These are phyloP conservation scores for Notodonta ziczac DNA, from an alignment of 2,888 invertebrate species.

Conservation along the genomic window DNA sequence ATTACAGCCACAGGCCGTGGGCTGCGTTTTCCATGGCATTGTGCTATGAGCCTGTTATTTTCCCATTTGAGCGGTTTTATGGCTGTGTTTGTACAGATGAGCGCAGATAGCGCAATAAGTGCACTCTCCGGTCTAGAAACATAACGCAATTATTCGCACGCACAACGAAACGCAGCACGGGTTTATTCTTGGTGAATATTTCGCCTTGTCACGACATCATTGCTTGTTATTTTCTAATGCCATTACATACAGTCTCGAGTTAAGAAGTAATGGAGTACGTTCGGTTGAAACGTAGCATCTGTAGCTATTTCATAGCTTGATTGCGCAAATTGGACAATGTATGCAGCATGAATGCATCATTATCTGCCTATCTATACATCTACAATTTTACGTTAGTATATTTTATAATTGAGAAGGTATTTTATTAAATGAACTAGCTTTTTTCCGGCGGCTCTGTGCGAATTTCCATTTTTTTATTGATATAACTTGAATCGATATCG, in stretches of 20 bases:
- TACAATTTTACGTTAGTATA: conserved; percentile 21
- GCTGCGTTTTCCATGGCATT: conserved; percentile 77
- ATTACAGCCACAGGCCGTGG: conserved; percentile 53
- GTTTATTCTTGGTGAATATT: conserved; percentile 31
- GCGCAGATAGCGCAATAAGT: conserved; percentile 70
- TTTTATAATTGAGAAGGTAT: conserved; percentile 13
- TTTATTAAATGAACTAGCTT: no score
- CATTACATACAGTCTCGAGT: conserved; percentile 10
- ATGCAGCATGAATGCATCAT: conserved; percentile 23
- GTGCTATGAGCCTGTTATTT: conserved; percentile 81
- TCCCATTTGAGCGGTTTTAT: conserved; percentile 82
- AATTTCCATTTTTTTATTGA: no score
- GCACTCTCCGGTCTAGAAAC: conserved; percentile 76
- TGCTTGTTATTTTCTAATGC: conserved; percentile 22
- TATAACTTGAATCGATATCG: no score
- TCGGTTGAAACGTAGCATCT: conserved; percentile 14
- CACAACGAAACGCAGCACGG: conserved; percentile 57
- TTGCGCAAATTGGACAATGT: conserved; percentile 33
- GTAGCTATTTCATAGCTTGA: conserved; percentile 17
- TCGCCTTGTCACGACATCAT: conserved; percentile 28
- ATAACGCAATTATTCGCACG: conserved; percentile 81
- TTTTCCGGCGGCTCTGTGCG: no score
- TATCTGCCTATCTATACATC: conserved; percentile 18
- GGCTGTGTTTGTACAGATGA: conserved; percentile 72
- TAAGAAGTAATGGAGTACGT: conserved; percentile 24